Percentiles rank a stretch among this genome's conserved stretches.
These are phyloP conservation scores for Corbicula japonica DNA, from an alignment of 2,888 invertebrate genomes.

Conservation along the genomic window DNA sequence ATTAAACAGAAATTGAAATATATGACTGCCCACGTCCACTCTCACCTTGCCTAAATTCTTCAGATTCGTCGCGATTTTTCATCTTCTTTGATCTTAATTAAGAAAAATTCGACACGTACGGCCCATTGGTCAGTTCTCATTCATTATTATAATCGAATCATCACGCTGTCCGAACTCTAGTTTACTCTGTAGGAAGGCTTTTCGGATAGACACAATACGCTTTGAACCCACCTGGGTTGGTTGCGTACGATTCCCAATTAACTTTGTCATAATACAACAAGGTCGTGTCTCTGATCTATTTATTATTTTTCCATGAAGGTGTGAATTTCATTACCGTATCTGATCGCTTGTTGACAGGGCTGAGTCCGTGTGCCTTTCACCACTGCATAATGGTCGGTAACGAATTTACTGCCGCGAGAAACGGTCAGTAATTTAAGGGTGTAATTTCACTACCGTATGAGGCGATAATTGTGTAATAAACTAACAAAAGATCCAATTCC, in stretches of 20 bases:
- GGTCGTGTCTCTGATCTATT: constrained; percentile 57
- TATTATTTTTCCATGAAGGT: constrained; percentile 58
- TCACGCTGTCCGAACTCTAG: constrained; percentile 43
- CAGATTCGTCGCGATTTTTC: constrained; percentile 34
- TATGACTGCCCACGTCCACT: constrained; percentile 7
- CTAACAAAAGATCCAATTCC: constrained; percentile 51
- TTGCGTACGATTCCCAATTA: constrained; percentile 54
- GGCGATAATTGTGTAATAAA: constrained; percentile 60
- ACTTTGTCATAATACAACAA: constrained; percentile 58
- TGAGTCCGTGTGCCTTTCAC: constrained; percentile 25
- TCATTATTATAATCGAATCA: constrained; percentile 59
- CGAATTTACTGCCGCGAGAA: constrained; percentile 53
- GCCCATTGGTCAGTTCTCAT: constrained; percentile 49
- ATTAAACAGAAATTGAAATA: background rate
- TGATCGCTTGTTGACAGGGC: constrained; percentile 54
- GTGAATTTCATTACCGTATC: constrained; percentile 64
- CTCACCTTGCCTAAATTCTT: constrained; percentile 37
- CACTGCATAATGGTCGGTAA: constrained; percentile 43
- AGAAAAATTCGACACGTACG: constrained; percentile 59
- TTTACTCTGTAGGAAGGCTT: constrained; percentile 18
- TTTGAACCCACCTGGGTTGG: constrained; percentile 50
- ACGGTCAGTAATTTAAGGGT: constrained; percentile 41
- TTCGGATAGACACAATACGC: constrained; percentile 28
- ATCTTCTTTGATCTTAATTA: constrained; percentile 65
- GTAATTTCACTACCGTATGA: constrained; percentile 48